These are phyloP conservation scores for Galeopterus variegatus DNA, from an alignment of 2,113 vertebrate species.

Conservation along the genomic window DNA sequence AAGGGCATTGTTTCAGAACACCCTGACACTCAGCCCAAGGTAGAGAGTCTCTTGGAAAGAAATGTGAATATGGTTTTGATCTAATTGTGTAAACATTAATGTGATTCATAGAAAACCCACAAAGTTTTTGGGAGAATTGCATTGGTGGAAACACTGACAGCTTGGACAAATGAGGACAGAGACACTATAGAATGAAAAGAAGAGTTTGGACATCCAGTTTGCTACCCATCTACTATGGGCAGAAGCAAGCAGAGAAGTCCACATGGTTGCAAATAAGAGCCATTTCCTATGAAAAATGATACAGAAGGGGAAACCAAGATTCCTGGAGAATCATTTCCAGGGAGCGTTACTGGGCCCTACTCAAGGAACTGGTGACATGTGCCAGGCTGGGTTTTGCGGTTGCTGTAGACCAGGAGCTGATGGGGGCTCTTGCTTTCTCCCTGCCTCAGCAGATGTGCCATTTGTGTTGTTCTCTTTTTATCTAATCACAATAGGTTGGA, in stretches of 20 bases:
- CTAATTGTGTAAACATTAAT: neutral
- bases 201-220: neutral
- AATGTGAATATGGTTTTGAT: neutral
- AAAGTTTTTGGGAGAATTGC: neutral
- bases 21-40: neutral
- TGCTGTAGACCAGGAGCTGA: neutral
- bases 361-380: neutral
- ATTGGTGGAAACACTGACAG: neutral
- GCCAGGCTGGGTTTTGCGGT: neutral
- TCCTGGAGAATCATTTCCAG: neutral
- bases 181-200: neutral
- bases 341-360: neutral
- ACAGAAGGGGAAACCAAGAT: no score
- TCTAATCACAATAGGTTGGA: no score
- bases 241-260: neutral
- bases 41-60: neutral
- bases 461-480: neutral
- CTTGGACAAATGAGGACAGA: neutral
- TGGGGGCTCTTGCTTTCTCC: rapidly evolving
- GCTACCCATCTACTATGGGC: neutral
- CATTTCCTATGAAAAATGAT: neutral
- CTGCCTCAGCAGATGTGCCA: neutral
- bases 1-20: neutral
- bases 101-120: neutral
- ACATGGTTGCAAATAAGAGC: neutral